Conservation (phyloP, 2,797 vertebrate genomes). For the Petrocephalus sullivani region DNA sequence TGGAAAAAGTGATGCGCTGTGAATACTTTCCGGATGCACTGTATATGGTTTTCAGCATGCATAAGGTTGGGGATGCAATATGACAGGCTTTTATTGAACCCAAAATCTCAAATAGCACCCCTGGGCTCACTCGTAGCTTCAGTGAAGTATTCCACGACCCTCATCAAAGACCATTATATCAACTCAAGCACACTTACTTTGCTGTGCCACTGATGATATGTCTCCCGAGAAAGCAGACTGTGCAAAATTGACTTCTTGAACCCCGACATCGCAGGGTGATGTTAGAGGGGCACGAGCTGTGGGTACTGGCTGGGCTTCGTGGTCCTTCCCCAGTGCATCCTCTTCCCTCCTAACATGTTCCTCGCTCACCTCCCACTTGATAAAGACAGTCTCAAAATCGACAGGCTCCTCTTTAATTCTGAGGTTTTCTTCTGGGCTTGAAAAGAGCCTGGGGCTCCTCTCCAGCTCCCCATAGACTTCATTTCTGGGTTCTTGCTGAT, state of each 20-base stretch:
- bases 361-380: slow-evolving; percentile 55
- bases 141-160: neutral
- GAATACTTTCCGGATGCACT: no score
- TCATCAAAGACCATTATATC: neutral
- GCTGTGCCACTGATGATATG: neutral
- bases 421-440: slow-evolving; percentile 26
- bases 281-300: neutral
- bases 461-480: neutral
- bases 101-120: neutral
- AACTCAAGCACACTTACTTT: neutral
- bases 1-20: no score
- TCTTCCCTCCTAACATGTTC: slow-evolving; percentile 30
- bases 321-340: slow-evolving; percentile 22
- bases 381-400: slow-evolving; percentile 38
- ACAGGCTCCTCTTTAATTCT: slow-evolving; percentile 56
- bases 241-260: neutral
- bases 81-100: neutral
- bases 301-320: neutral
- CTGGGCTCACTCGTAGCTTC: neutral
- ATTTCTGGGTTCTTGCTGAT: slow-evolving; percentile 21
- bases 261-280: neutral
- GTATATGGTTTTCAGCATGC: no score
- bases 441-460: neutral
- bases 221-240: neutral
- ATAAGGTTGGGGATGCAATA: neutral